Evolutionary conservation across 1,140 invertebrate species (phyloP).

Genomic region (Drosophila persimilis): DNA sequence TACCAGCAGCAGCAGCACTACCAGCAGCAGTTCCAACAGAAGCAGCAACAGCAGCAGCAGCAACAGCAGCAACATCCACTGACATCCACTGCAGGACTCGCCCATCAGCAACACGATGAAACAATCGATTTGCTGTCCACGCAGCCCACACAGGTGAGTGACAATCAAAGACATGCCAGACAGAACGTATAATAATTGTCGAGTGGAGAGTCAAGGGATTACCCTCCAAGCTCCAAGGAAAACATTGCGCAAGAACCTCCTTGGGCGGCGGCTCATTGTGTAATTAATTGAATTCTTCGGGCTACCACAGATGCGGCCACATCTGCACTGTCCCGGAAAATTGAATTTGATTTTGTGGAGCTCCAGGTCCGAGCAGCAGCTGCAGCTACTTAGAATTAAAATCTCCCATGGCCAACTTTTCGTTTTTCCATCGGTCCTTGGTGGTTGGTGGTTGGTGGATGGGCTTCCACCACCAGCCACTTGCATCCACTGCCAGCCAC

Average conservation of each 20-base stretch:
- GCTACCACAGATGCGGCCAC: constrained; percentile 32
- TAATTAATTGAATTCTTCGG: constrained; percentile 60
- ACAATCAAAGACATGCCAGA: constrained; percentile 29
- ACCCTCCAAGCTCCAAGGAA: constrained; percentile 11
- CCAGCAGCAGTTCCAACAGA: constrained; percentile 68
- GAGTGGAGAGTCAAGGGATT: constrained; percentile 5
- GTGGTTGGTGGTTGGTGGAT: background rate
- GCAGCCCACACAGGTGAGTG: constrained; percentile 67
- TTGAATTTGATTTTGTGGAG: constrained; percentile 67
- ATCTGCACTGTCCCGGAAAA: constrained; percentile 19
- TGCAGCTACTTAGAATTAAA: constrained; percentile 56
- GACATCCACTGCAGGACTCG: constrained; percentile 27
- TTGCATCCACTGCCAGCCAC: constrained; percentile 16
- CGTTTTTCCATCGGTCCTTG: constrained; percentile 12
- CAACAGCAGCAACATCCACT: constrained; percentile 37
- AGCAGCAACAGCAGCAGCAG: constrained; percentile 44
- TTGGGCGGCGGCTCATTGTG: constrained; percentile 43
- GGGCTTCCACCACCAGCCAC: background rate
- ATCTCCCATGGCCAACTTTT: constrained; percentile 57
- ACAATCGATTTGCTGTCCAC: constrained; percentile 61
- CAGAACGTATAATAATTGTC: constrained; percentile 28
- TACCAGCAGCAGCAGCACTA: constrained; percentile 71
- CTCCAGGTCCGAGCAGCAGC: constrained; percentile 41
- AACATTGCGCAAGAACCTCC: constrained; percentile 4
- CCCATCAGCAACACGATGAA: constrained; percentile 44